These are phyloP conservation scores for Homarus americanus DNA, from an alignment of 1,140 invertebrate genomes.

Conservation along the genomic window DNA sequence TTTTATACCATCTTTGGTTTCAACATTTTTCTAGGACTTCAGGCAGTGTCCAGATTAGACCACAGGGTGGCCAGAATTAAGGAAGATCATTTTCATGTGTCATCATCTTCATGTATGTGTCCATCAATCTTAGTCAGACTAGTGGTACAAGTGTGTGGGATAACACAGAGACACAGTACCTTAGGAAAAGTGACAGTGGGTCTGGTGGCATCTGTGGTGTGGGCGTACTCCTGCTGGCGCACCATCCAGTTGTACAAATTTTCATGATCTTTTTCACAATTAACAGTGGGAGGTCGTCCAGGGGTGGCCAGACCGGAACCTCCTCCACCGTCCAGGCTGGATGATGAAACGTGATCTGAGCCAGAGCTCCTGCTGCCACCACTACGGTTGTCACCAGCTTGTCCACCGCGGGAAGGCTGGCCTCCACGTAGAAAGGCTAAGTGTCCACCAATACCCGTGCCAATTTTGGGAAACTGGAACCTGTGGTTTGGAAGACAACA, in stretches of 20 bases:
- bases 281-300: slow-evolving; percentile 21
- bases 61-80: too few species aligned
- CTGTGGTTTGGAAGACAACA: not conserved
- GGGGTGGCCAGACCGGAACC: slow-evolving; percentile 54
- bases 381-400: slow-evolving; percentile 3
- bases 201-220: slow-evolving; percentile 32
- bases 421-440: slow-evolving; percentile 51
- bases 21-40: too few species aligned
- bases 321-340: slow-evolving; percentile 52
- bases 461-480: slow-evolving; percentile 62
- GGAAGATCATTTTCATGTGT: too few species aligned
- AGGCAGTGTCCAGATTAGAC: too few species aligned
- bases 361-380: slow-evolving; percentile 54
- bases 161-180: not conserved
- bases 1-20: too few species aligned
- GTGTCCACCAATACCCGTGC: slow-evolving; percentile 38
- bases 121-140: too few species aligned
- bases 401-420: not conserved
- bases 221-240: slow-evolving; percentile 57
- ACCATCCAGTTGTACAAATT: slow-evolving; percentile 69
- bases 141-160: too few species aligned
- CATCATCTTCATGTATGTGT: too few species aligned
- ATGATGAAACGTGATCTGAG: slow-evolving; percentile 69
- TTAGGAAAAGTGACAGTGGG: slow-evolving; percentile 58
- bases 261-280: slow-evolving; percentile 70